Conservation (phyloP, 2,113 vertebrate species). For the Thinocorus orbignyianus region DNA sequence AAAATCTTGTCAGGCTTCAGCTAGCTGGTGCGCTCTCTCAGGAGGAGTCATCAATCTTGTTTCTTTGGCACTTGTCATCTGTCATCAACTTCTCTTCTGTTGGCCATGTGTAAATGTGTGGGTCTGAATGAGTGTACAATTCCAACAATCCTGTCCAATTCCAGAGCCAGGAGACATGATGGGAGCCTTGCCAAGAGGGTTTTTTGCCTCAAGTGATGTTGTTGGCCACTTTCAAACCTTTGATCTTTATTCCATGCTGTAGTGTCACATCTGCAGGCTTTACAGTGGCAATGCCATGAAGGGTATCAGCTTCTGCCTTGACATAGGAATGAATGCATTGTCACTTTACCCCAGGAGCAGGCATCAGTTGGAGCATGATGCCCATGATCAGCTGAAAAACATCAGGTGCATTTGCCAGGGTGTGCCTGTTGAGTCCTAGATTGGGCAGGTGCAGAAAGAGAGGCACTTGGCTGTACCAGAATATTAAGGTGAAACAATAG, state of each 20-base stretch:
- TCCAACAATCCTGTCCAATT: constrained; percentile 42
- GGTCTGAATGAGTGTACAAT: background rate
- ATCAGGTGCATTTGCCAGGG: background rate
- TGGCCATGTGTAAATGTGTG: constrained; percentile 2
- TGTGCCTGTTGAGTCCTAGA: background rate
- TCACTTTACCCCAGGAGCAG: background rate
- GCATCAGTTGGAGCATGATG: background rate
- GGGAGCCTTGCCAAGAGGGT: background rate
- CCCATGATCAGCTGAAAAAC: background rate
- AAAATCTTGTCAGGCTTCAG: constrained; percentile 24
- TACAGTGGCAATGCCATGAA: background rate
- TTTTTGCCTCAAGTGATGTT: background rate
- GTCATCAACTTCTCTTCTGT: constrained; percentile 47
- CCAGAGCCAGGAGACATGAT: constrained; percentile 15
- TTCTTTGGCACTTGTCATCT: constrained; percentile 15
- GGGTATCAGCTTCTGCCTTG: background rate
- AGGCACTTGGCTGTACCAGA: background rate
- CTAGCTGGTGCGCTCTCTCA: constrained; percentile 29
- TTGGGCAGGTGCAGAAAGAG: background rate
- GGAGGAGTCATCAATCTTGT: constrained; percentile 30
- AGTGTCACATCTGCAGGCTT: background rate
- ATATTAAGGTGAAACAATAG: background rate
- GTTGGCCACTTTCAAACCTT: background rate
- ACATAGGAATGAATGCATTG: background rate
- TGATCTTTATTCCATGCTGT: background rate